Evolutionary conservation across 2,797 vertebrate genomes (phyloP).

Genomic region (Lacerta viridis): DNA sequence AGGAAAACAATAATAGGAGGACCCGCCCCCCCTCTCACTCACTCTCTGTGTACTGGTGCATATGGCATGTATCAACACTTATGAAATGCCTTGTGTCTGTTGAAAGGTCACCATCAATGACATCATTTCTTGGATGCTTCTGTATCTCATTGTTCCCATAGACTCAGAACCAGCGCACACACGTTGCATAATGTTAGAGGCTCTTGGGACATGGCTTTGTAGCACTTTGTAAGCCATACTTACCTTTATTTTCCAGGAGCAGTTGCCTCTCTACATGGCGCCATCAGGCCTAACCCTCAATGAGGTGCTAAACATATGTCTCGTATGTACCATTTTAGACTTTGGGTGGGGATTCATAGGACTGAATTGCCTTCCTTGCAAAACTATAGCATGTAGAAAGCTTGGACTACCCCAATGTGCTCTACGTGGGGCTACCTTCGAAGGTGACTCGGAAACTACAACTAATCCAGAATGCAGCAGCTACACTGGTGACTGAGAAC

Average conservation of each 20-base stretch:
- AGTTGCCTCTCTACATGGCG: neutral
- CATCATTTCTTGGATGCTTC: slow-evolving; percentile 32
- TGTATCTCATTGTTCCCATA: slow-evolving; percentile 20
- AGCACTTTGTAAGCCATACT: neutral
- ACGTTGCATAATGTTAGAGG: slow-evolving; percentile 45
- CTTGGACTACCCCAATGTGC: too few relatives aligned
- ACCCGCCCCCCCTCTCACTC: neutral
- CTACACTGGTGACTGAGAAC: too few relatives aligned
- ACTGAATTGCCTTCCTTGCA: neutral
- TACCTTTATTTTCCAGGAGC: neutral
- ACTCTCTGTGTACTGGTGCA: neutral
- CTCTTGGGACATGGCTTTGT: slow-evolving; percentile 1
- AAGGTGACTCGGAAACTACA: too few relatives aligned
- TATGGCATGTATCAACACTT: slow-evolving; percentile 28
- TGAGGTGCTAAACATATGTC: neutral
- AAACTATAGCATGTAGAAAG: neutral
- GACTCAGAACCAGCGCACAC: slow-evolving; percentile 48
- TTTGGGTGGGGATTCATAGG: neutral
- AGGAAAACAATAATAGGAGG: neutral
- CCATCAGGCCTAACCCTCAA: neutral
- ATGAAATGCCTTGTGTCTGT: slow-evolving; percentile 23
- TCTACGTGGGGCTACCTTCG: too few relatives aligned
- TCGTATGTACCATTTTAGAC: neutral
- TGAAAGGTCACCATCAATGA: slow-evolving; percentile 37
- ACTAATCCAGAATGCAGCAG: too few relatives aligned